Evolutionary conservation across 2,113 vertebrate species (phyloP).

Genomic region (Gracilinanus agilis): DNA sequence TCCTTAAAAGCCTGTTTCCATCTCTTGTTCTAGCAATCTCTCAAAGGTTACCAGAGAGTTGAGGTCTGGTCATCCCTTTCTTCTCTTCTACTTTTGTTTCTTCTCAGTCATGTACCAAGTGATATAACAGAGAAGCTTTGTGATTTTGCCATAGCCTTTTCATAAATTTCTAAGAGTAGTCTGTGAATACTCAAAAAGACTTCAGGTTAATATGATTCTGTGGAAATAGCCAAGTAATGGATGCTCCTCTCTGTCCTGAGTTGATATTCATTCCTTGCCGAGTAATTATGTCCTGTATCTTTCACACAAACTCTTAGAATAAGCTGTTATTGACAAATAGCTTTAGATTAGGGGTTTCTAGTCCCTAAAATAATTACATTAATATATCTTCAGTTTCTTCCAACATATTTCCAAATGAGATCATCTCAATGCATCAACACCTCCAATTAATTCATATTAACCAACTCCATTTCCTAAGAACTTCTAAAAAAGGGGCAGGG

Average conservation of each 20-base stretch:
- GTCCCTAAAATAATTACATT: not conserved
- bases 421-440: not conserved
- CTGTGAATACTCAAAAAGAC: not conserved
- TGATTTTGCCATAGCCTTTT: not conserved
- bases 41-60: not conserved
- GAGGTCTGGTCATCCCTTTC: not conserved
- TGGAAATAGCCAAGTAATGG: not conserved
- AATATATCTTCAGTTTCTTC: not conserved
- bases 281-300: not conserved
- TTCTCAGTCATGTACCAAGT: not conserved
- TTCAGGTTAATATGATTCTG: not conserved
- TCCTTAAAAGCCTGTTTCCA: not conserved
- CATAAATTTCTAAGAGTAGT: not conserved
- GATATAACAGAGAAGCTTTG: not conserved
- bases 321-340: not conserved
- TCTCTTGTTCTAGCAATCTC: not conserved
- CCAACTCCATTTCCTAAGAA: not conserved
- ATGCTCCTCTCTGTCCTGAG: not conserved
- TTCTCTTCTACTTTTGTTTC: not conserved
- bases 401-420: not conserved
- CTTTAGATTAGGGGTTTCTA: not conserved
- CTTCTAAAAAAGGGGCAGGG: not conserved
- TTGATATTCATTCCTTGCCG: not conserved
- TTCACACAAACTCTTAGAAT: not conserved
- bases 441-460: not conserved